These are phyloP conservation scores for Patella vulgata DNA, from an alignment of 1,140 invertebrate genomes.

Conservation along the genomic window DNA sequence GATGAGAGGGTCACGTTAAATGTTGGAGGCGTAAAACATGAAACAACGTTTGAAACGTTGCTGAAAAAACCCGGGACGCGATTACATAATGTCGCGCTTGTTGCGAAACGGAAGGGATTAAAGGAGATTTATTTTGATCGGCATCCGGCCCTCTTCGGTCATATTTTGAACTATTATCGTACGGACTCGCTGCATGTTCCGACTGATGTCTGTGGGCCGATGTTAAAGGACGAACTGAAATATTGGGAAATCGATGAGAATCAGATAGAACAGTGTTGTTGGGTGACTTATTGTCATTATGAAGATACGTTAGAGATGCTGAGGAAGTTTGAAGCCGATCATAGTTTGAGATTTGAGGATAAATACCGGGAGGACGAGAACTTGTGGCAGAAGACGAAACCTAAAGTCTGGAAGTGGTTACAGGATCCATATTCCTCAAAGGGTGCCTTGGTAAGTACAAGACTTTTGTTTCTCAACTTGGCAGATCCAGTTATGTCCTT, in stretches of 20 bases:
- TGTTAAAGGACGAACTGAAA: conserved; percentile 97
- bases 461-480: background rate
- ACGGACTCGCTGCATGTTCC: conserved; percentile 99
- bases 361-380: conserved; percentile 40
- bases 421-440: conserved; percentile 31
- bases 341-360: conserved; percentile 22
- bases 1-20: conserved; percentile 26
- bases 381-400: conserved; percentile 38
- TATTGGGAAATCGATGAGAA: conserved; percentile 73
- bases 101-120: conserved; percentile 20
- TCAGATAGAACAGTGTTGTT: conserved; percentile 43
- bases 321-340: conserved; percentile 33
- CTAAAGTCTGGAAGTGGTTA: conserved; percentile 34
- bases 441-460: conserved; percentile 15
- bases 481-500: background rate
- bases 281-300: conserved; percentile 33
- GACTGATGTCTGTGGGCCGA: conserved; percentile 96
- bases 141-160: conserved; percentile 97
- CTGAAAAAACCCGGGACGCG: conserved; percentile 21
- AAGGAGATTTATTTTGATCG: conserved; percentile 97
- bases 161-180: conserved; percentile 97
- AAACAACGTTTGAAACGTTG: conserved; percentile 21
- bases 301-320: conserved; percentile 28
- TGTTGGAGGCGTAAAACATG: conserved; percentile 26
- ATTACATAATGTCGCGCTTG: conserved; percentile 18